These are phyloP conservation scores for Eristalinus aeneus DNA, from an alignment of 2,888 invertebrate species.

Conservation along the genomic window DNA sequence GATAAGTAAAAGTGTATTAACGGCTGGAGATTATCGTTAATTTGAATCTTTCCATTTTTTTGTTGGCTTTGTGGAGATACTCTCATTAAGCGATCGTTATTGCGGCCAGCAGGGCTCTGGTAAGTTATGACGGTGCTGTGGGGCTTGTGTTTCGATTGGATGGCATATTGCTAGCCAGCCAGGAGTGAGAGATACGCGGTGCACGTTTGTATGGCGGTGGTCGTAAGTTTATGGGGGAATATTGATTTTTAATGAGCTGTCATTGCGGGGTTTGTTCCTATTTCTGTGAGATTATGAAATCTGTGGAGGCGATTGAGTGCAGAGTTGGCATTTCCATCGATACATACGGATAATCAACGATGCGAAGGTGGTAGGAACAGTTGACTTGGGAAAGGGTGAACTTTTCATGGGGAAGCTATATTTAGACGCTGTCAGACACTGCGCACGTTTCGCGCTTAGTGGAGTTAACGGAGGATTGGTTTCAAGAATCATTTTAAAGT, in stretches of 20 bases:
- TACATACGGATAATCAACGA: constrained; percentile 1
- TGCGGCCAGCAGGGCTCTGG: neutral
- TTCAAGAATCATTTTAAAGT: too few species aligned
- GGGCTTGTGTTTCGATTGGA: constrained; percentile 1
- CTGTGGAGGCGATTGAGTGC: constrained; percentile 30
- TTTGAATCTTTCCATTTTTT: constrained; percentile 19
- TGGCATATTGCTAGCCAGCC: neutral
- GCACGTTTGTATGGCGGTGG: neutral
- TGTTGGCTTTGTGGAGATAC: neutral
- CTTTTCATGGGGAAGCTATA: too few species aligned
- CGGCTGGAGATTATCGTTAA: constrained; percentile 6
- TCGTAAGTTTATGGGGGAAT: constrained; percentile 21
- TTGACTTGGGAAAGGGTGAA: neutral
- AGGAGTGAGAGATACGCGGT: neutral
- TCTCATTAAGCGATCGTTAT: constrained; percentile 50
- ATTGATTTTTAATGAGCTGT: constrained; percentile 14
- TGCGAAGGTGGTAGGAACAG: neutral
- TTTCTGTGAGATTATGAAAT: constrained; percentile 14
- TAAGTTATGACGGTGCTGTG: neutral
- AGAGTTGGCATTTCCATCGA: constrained; percentile 14
- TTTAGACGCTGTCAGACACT: too few species aligned
- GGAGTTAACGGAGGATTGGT: too few species aligned
- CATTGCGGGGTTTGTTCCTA: constrained; percentile 25
- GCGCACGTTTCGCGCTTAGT: too few species aligned
- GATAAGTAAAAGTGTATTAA: constrained; percentile 23